phyloP scores from a whole-genome alignment of 2,113 vertebrate genomes.

The Lota lota region DNA sequence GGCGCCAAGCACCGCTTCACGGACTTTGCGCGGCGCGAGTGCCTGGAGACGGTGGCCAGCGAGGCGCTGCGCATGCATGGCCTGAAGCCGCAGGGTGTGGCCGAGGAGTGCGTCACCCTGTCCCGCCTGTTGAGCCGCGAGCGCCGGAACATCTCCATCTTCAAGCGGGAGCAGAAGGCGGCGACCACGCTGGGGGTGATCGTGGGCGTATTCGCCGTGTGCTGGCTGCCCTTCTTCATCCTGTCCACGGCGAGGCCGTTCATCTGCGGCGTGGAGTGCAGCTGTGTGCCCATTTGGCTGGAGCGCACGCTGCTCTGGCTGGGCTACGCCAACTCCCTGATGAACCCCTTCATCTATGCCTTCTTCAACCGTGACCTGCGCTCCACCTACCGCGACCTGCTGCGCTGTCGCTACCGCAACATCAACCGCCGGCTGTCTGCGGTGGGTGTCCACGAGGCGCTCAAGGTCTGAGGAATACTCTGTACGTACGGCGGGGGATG shows the following conservation, averaged over 20 bases:
- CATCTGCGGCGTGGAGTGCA: slow-evolving; percentile 77
- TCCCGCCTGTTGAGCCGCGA: slow-evolving; percentile 74
- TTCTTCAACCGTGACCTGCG: slow-evolving; percentile 80
- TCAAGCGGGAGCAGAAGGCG: slow-evolving; percentile 80
- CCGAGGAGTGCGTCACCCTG: slow-evolving; percentile 69
- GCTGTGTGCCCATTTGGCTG: slow-evolving; percentile 80
- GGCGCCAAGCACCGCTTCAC: slow-evolving; percentile 77
- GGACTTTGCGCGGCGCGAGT: slow-evolving; percentile 57
- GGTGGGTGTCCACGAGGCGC: slow-evolving; percentile 77
- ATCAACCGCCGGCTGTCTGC: slow-evolving; percentile 79
- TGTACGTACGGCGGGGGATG: not conserved
- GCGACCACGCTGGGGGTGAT: slow-evolving; percentile 79
- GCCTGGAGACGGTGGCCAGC: slow-evolving; percentile 63
- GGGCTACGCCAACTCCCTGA: slow-evolving; percentile 79
- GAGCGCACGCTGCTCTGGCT: slow-evolving; percentile 78
- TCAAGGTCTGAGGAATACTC: slow-evolving; percentile 55
- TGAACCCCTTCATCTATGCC: slow-evolving; percentile 82
- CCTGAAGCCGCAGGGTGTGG: slow-evolving; percentile 71
- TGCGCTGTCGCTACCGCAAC: slow-evolving; percentile 79
- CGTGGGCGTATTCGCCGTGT: slow-evolving; percentile 75
- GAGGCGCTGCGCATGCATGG: slow-evolving; percentile 75
- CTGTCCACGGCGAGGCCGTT: slow-evolving; percentile 78
- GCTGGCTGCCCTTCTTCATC: slow-evolving; percentile 80
- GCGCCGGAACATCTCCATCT: slow-evolving; percentile 79
- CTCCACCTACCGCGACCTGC: slow-evolving; percentile 76